Base-by-base conservation (phyloP, 2,113 vertebrate genomes). In the Psephotus haematonotus region DNA sequence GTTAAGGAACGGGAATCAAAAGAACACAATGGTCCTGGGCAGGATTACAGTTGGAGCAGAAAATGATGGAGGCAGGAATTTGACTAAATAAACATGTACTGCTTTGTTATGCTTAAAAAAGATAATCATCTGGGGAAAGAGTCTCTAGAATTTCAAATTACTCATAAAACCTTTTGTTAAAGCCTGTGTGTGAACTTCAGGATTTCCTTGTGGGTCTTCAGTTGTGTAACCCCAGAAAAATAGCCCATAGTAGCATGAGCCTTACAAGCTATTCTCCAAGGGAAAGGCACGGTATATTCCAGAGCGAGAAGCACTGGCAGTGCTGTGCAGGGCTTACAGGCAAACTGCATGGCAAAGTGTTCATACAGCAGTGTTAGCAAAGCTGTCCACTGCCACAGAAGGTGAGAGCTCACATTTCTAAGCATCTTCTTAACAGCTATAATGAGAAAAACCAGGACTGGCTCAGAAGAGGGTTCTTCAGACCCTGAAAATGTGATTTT, bases 181-280 rank as follows among this genome's bases (percentile, higher is more conserved):
- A 85, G 10, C 5, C 27, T 88, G 22, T 20, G 23, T 12, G 6
- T 50, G 23, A 68, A 52, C 13, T 39, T 86, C 7, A 43, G 11
- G 9, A 37, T 83, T 69, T 83, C 33, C 12, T 65, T 52, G 24
- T 33, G 52, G 17, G 17, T 69, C 75, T 88, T 86, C 75, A 35
- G 4, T 7, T 72, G 24, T 47, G 17, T 47, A 77, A 23, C 11
- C 41, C 69, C 44, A 65, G 39, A 47, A 57, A 77, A 79, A 59
- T 8, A 72, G 22, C 29, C 17, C 47, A 59, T 0, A 2, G n/a
- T 4, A 67, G 24, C 22, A 71, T 1, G 8, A 57, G 6, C 8
- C 37, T 3, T 43, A 44, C 62, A 71, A 82, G 15, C 11, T 23
- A 17, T 49, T 94, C 76, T 49, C 68, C 53, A 35, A 74, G 53